Conservation (phyloP, 2,113 vertebrate genomes). For the Poecile atricapillus region DNA sequence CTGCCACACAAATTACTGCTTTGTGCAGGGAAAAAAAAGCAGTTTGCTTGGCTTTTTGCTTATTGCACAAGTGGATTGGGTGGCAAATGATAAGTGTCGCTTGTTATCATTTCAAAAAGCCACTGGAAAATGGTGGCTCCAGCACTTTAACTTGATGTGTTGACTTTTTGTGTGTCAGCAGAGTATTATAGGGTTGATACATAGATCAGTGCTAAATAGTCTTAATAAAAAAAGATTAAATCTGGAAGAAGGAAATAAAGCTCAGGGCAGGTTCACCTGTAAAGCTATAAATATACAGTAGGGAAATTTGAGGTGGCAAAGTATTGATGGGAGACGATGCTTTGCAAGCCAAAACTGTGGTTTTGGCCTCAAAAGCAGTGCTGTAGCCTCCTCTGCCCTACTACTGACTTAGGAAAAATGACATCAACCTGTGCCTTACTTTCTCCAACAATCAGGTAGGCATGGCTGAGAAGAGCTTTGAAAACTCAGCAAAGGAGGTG, state of each 20-base stretch:
- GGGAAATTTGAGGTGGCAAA: constrained; percentile 15
- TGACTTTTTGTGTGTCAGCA: constrained; percentile 12
- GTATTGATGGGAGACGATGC: not conserved
- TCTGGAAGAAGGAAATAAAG: constrained; percentile 23
- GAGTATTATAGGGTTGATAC: not conserved
- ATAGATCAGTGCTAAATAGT: not conserved
- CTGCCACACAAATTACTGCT: constrained; percentile 48
- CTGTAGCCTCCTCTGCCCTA: not conserved
- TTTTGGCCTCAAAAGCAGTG: not conserved
- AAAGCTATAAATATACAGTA: constrained; percentile 2
- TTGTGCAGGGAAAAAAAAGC: constrained; percentile 7
- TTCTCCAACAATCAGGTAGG: not conserved
- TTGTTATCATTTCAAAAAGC: constrained; percentile 19
- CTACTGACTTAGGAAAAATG: not conserved
- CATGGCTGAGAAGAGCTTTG: not conserved
- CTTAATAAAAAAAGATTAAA: constrained; percentile 48
- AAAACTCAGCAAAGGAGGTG: not conserved
- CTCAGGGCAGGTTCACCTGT: constrained; percentile 8
- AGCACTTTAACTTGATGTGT: not conserved
- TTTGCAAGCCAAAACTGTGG: not conserved
- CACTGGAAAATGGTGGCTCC: not conserved
- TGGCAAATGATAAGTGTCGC: not conserved
- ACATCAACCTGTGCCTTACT: not conserved
- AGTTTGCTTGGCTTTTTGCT: constrained; percentile 38
- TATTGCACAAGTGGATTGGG: not conserved